Evolutionary conservation across 2,888 invertebrate genomes (phyloP), one percentile per base, ranked within the genome.

Genomic region (Cantharis lateralis): DNA sequence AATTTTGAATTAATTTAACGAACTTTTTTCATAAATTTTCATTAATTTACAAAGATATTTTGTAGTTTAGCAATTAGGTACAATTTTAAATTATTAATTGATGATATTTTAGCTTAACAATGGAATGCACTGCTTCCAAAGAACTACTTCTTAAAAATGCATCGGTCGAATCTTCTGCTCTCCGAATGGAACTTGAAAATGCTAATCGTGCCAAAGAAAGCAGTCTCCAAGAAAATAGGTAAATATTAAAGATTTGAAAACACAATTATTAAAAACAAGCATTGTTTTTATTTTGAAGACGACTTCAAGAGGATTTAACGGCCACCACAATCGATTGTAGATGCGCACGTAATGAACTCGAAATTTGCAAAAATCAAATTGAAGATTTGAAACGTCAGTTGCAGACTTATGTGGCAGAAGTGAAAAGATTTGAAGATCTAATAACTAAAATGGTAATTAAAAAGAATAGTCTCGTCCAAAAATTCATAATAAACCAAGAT

Each of bases 351-450:
- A 92, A 91, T 81, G 94, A 94, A 85, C 89, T 94, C 81, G 93
- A 93, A 72, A 91, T 92, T 74, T 91, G 93, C 15, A 91, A 91
- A 81, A 90, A 92, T 84, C 94, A 95, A 89, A 93, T 94, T 18
- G 93, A 93, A 74, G 91, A 93, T 82, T 88, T 95, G 79, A 95
- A 94, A 85, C 91, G 92, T 79, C 95, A 95, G 85, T 87, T 95
- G 78, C 95, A 95, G 84, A 94, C 95, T 83, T 96, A 96, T 88
- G 95, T 95, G 5, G 92, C 92, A 82, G 95, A 95, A 89, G 93
- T 96, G 15, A 93, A 94, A 84, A 90, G 94, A 82, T 93, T 94
- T 78, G 95, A 95, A 87, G 95, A 95, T 83, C 88, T 95, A 76
- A 89, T 95, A 28, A 91, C 93, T 76, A 90, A 93, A 81, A 93